A percentile compares a stretch with the other conserved stretches of the same genome.
These are phyloP conservation scores for Heterocephalus glaber DNA, from an alignment of 2,113 vertebrate genomes.

Conservation along the genomic window DNA sequence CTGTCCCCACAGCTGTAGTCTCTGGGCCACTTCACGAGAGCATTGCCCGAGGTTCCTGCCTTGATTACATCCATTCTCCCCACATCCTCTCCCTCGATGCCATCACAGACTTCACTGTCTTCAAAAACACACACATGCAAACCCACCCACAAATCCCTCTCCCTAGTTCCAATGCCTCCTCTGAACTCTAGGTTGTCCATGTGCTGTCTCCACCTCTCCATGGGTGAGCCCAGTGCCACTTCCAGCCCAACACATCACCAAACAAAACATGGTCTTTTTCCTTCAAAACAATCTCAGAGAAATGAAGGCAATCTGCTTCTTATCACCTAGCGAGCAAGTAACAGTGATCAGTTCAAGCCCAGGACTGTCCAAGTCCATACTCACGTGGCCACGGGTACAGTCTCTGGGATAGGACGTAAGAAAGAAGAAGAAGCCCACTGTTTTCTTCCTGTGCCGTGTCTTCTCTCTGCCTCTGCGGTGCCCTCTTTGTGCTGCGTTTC, in stretches of 20 bases:
- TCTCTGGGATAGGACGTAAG: not conserved
- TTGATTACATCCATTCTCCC: not conserved
- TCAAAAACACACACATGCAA: not conserved
- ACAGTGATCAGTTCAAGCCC: not conserved
- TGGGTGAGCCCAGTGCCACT: not conserved
- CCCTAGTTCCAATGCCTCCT: not conserved
- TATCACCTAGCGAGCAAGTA: not conserved
- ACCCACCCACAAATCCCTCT: not conserved
- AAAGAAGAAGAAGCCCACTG: not conserved
- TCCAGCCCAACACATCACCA: not conserved
- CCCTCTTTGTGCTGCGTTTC: not conserved
- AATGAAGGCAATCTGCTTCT: not conserved
- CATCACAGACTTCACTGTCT: not conserved
- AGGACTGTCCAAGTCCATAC: not conserved
- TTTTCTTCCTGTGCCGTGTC: not conserved
- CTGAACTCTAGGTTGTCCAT: not conserved
- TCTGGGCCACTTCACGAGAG: not conserved
- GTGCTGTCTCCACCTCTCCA: not conserved
- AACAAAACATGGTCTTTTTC: not conserved
- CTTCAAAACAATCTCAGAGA: not conserved
- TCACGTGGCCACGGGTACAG: rapidly evolving
- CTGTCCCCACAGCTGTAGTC: not conserved
- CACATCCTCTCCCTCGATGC: not conserved
- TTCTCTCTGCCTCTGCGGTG: not conserved
- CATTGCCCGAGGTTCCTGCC: not conserved